Evolutionary conservation across 2,797 vertebrate genomes (phyloP).

Genomic region (Phyllotis vaccarum): DNA sequence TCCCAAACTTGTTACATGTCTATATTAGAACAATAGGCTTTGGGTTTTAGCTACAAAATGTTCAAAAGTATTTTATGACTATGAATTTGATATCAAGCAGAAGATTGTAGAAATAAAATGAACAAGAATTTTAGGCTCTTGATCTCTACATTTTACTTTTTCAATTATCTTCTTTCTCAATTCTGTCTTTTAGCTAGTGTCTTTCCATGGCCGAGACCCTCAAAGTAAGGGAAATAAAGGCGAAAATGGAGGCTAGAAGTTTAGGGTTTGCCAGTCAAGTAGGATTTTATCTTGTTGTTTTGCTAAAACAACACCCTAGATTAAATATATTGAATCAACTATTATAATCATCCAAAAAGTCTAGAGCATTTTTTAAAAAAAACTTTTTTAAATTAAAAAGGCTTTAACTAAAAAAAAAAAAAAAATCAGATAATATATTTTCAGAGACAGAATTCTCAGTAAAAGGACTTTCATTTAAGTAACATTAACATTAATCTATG

Average conservation of each 20-base stretch:
- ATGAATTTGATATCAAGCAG: slow-evolving; percentile 37
- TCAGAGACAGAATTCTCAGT: slow-evolving; percentile 52
- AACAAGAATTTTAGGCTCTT: slow-evolving; percentile 31
- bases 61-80: background rate
- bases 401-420: background rate
- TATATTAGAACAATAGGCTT: background rate
- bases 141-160: slow-evolving; percentile 25
- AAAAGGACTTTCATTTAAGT: slow-evolving; percentile 54
- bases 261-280: background rate
- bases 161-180: background rate
- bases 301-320: slow-evolving; percentile 56
- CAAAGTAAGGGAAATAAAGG: background rate
- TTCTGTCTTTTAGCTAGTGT: background rate
- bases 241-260: background rate
- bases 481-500: slow-evolving; percentile 62
- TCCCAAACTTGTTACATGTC: background rate
- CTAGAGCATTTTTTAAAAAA: background rate
- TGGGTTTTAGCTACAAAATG: background rate
- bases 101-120: slow-evolving; percentile 8
- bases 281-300: slow-evolving; percentile 34
- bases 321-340: slow-evolving; percentile 44
- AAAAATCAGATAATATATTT: slow-evolving; percentile 33
- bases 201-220: background rate
- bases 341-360: background rate
- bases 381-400: slow-evolving; percentile 48